These are phyloP conservation scores for Ferdinandea cuprea DNA, from an alignment of 2,888 invertebrate genomes.

Conservation along the genomic window DNA sequence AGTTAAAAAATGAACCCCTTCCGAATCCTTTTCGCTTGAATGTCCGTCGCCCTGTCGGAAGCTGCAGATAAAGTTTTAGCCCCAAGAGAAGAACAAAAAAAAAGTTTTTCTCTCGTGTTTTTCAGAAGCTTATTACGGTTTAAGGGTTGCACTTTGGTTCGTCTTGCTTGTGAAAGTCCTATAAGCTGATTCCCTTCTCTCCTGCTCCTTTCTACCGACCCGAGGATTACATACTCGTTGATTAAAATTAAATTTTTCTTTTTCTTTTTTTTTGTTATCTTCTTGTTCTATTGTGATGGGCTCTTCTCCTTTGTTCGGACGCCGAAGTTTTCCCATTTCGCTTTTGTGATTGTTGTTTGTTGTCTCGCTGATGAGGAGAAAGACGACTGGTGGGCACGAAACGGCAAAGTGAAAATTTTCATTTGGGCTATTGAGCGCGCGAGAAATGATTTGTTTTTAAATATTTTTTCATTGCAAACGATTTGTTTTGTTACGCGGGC, in stretches of 20 bases:
- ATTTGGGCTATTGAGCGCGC: constrained; percentile 56
- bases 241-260: constrained; percentile 72
- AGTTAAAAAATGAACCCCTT: constrained; percentile 70
- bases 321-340: constrained; percentile 69
- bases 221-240: constrained; percentile 57
- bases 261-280: constrained; percentile 1
- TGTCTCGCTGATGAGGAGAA: background rate
- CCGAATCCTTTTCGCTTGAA: constrained; percentile 32
- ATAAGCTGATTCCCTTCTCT: constrained; percentile 13
- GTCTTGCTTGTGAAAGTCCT: constrained; percentile 35
- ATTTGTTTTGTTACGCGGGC: constrained; percentile 37
- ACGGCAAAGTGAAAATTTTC: constrained; percentile 63
- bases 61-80: constrained; percentile 64
- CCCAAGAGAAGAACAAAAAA: constrained; percentile 41
- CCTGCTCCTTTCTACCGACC: background rate
- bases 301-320: constrained; percentile 28
- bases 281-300: background rate
- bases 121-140: constrained; percentile 69
- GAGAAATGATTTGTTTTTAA: constrained; percentile 71
- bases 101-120: constrained; percentile 37
- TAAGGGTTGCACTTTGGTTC: constrained; percentile 65
- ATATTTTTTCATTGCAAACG: constrained; percentile 68
- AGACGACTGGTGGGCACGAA: background rate
- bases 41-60: background rate
- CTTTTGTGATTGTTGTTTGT: constrained; percentile 68